Evolutionary conservation across 1,140 invertebrate genomes (phyloP).

Genomic region (Drosophila truncata): DNA sequence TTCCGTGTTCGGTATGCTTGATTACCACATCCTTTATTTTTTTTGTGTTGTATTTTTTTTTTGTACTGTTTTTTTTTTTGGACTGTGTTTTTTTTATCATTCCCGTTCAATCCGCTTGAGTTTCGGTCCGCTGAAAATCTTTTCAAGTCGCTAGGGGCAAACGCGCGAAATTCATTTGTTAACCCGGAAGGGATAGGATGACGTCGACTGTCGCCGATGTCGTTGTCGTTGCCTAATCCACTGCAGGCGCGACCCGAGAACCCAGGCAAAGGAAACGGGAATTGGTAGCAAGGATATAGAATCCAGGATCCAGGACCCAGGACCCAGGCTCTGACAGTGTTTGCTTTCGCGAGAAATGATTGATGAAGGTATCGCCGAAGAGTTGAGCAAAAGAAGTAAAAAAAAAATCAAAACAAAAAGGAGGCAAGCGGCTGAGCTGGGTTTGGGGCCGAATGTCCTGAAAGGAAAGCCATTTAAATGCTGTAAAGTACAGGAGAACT

Average conservation of each 20-base stretch:
- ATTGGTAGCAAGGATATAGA: slow-evolving; percentile 17
- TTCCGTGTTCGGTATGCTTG: background rate
- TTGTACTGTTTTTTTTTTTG: background rate
- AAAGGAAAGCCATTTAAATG: slow-evolving; percentile 71
- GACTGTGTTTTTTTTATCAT: slow-evolving; percentile 12
- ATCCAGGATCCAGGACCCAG: slow-evolving; percentile 36
- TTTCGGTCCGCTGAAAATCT: slow-evolving; percentile 58
- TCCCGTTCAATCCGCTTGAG: slow-evolving; percentile 52
- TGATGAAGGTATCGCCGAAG: slow-evolving; percentile 76
- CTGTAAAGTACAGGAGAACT: slow-evolving; percentile 50
- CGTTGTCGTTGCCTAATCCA: slow-evolving; percentile 70
- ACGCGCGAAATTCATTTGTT: slow-evolving; percentile 81
- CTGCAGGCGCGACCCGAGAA: slow-evolving; percentile 64
- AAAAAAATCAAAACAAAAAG: slow-evolving; percentile 34
- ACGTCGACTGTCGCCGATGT: slow-evolving; percentile 49
- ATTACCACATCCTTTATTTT: background rate
- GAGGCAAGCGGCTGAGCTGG: slow-evolving; percentile 6
- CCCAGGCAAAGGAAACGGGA: slow-evolving; percentile 39
- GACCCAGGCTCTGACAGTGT: slow-evolving; percentile 59
- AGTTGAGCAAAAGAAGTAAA: slow-evolving; percentile 47
- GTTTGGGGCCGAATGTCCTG: slow-evolving; percentile 21
- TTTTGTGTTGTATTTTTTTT: background rate
- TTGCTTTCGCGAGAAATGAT: slow-evolving; percentile 73
- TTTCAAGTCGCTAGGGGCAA: slow-evolving; percentile 61
- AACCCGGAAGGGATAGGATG: slow-evolving; percentile 76